Evolutionary conservation across 2,888 invertebrate genomes (phyloP), one percentile per base, ranked within the genome.

Genomic region (Caenorhabditis sp.): DNA sequence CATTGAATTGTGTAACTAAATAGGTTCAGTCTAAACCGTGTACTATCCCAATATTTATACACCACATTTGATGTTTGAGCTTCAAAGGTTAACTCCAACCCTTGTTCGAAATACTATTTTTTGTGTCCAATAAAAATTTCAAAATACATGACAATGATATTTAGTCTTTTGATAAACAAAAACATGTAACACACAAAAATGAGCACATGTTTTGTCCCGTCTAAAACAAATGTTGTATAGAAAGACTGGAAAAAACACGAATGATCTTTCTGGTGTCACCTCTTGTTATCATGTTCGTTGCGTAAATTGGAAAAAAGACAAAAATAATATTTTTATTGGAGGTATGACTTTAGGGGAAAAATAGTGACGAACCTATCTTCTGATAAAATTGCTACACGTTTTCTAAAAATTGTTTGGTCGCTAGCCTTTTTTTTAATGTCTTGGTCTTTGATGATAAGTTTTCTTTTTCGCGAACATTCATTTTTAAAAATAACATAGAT

Each of bases 191-290:
- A 69, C 51, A 55, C 37, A 62, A 59, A 61, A 60, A 62, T 51
- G 55, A 58, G 69, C 69, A 69, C 23, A 57, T 65, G 69, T 65
- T 69, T 61, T 58, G 26, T 23, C 50, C 50, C 24, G 26, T 21
- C 58, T 62, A 68, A 58, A 58, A 58, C 50, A 55, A 62, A 57
- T 58, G 62, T 68, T 58, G 58, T 36, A 27, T 37, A 17, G 43
- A 43, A 10, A 43, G 58, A 37, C 57, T 50, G 61, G 50, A 54
- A 61, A 68, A 59, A 68, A 62, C 61, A 61, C 21, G 12, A 17
- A 57, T 27, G 54, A 54, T 36, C 31, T 37, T 55, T 26, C 27
- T 1, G 27, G 17, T 43, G 8, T 51, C 19, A 43, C 14, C 51
- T 31, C 51, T 50, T 12, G 43, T 50, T 31, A 51, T 53, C 27